These are phyloP conservation scores for Coracopsis vasa DNA, from an alignment of 2,113 vertebrate species.

Conservation along the genomic window DNA sequence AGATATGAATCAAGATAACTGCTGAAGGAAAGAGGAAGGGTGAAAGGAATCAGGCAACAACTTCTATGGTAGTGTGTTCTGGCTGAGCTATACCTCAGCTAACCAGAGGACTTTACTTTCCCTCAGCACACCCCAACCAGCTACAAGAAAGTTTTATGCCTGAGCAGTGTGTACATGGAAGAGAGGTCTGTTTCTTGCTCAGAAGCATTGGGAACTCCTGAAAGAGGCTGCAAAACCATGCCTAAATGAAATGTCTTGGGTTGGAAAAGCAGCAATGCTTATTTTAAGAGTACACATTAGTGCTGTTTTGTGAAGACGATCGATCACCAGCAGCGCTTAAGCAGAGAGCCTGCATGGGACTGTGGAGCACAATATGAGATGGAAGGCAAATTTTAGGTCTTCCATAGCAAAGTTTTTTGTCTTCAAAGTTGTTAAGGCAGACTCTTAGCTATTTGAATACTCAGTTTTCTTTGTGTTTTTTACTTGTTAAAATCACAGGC, in stretches of 20 bases:
- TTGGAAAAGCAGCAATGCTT: not conserved
- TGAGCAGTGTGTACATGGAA: fast-evolving
- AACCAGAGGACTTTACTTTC: not conserved
- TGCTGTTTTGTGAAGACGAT: not conserved
- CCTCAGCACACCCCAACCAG: fast-evolving
- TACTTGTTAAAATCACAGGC: not conserved
- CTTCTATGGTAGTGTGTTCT: not conserved
- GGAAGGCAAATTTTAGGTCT: not conserved
- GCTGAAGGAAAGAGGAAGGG: not conserved
- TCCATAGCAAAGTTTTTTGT: not conserved
- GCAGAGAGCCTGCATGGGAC: not conserved
- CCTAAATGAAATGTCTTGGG: not conserved
- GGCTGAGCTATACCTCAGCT: not conserved
- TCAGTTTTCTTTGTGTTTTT: not conserved
- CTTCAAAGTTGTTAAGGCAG: not conserved
- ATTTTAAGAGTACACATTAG: not conserved
- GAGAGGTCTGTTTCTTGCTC: not conserved
- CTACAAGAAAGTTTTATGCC: fast-evolving
- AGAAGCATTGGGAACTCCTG: not conserved
- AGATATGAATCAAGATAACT: not conserved
- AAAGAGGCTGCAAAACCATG: not conserved
- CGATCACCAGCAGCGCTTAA: not conserved
- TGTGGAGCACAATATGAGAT: not conserved
- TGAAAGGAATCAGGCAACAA: not conserved
- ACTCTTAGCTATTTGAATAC: not conserved